Evolutionary conservation across 2,797 vertebrate species (phyloP).

Genomic region (Rhynchonycteris naso): DNA sequence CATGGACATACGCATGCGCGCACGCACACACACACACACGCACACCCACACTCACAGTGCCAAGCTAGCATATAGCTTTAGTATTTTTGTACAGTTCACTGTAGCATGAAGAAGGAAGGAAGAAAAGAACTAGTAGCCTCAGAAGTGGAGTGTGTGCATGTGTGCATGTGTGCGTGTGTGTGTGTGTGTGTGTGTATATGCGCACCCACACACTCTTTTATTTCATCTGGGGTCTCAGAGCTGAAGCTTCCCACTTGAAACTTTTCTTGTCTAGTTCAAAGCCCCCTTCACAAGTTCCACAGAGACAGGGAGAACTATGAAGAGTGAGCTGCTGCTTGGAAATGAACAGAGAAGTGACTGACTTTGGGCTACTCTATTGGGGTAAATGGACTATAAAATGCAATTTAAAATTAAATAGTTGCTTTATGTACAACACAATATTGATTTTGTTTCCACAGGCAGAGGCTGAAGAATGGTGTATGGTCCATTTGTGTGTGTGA

Average conservation of each 20-base stretch:
- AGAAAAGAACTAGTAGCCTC: background rate
- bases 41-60: background rate
- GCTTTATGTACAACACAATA: conserved; percentile 22
- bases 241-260: conserved; percentile 36
- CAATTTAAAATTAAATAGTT: conserved; percentile 63
- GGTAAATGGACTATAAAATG: conserved; percentile 56
- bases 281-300: conserved; percentile 58
- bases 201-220: fast-evolving
- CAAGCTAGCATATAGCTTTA: background rate
- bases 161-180: too few species aligned
- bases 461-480: background rate
- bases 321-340: background rate
- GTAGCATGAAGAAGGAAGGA: background rate
- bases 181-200: background rate
- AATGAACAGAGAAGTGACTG: background rate
- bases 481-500: background rate
- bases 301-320: conserved; percentile 38
- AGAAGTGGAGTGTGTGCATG: background rate
- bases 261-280: conserved; percentile 68
- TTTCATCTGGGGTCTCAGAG: fast-evolving
- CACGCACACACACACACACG: fast-evolving
- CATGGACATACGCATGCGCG: fast-evolving
- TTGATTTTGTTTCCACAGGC: conserved; percentile 60
- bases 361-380: background rate
- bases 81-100: background rate